phyloP scores from a whole-genome alignment of 2,797 vertebrate genomes.

The Erethizon dorsatum region DNA sequence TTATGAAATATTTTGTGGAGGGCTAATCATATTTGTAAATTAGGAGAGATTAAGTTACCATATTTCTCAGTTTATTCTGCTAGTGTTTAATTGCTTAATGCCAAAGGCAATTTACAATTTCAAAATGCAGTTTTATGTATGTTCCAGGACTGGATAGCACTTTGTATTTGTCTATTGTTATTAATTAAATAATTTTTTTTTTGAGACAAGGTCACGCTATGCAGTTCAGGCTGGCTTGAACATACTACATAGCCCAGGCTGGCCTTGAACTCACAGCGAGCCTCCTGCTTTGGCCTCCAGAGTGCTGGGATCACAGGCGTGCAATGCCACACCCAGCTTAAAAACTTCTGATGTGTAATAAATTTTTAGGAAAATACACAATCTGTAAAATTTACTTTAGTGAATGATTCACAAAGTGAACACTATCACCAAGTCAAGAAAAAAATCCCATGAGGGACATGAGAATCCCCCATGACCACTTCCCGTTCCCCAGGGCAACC shows the following conservation, averaged over 20 bases:
- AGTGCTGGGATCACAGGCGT: too few relatives aligned
- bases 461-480: background rate
- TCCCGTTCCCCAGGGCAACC: background rate
- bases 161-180: background rate
- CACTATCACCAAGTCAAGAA: background rate
- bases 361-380: conserved; percentile 1
- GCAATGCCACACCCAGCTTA: background rate
- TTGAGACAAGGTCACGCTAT: too few relatives aligned
- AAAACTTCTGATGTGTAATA: background rate
- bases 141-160: background rate
- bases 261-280: too few relatives aligned
- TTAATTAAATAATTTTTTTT: too few relatives aligned
- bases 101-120: conserved; percentile 2
- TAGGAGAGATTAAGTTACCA: conserved; percentile 10
- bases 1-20: conserved; percentile 44
- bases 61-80: conserved; percentile 4
- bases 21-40: background rate
- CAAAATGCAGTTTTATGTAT: conserved; percentile 15
- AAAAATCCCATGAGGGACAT: background rate
- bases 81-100: conserved; percentile 6
- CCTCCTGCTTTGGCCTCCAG: too few relatives aligned
- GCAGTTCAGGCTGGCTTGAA: too few relatives aligned
- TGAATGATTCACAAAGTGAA: conserved; percentile 13
- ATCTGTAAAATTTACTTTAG: background rate
- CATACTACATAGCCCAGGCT: too few relatives aligned